Evolutionary conservation across 2,797 vertebrate species (phyloP).

Genomic region (Hoplostethus atlanticus): DNA sequence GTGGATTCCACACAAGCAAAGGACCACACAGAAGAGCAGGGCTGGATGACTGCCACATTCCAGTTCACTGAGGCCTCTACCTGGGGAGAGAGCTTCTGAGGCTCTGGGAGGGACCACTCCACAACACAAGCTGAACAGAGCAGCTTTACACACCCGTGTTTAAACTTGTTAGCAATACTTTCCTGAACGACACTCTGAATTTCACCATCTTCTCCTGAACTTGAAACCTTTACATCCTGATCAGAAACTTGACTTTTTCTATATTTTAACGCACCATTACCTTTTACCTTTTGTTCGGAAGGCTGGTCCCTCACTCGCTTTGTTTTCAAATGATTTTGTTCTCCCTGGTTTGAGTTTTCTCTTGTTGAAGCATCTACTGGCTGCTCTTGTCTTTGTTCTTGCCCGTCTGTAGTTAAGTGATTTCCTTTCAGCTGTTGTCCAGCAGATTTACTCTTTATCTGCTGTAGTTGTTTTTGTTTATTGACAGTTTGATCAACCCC

Average conservation of each 20-base stretch:
- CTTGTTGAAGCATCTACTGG: neutral
- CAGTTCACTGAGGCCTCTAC: constrained; percentile 63
- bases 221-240: neutral
- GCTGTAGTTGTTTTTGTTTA: constrained; percentile 44
- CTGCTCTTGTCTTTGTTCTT: constrained; percentile 17
- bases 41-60: constrained; percentile 74
- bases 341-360: constrained; percentile 20
- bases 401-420: neutral
- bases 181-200: constrained; percentile 48
- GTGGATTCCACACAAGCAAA: constrained; percentile 36
- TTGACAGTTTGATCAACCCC: neutral
- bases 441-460: constrained; percentile 18
- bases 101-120: constrained; percentile 68
- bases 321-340: neutral
- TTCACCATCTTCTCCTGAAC: constrained; percentile 27
- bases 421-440: constrained; percentile 10
- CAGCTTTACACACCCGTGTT: constrained; percentile 66
- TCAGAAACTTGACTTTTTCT: constrained; percentile 6
- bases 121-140: constrained; percentile 65
- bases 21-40: constrained; percentile 76
- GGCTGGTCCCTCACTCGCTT: neutral
- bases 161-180: constrained; percentile 56
- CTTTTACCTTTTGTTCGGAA: constrained; percentile 20
- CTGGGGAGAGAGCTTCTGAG: constrained; percentile 67
- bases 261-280: constrained; percentile 11